Conservation (phyloP, 2,888 invertebrate species). For the Apotomis turbidana region DNA sequence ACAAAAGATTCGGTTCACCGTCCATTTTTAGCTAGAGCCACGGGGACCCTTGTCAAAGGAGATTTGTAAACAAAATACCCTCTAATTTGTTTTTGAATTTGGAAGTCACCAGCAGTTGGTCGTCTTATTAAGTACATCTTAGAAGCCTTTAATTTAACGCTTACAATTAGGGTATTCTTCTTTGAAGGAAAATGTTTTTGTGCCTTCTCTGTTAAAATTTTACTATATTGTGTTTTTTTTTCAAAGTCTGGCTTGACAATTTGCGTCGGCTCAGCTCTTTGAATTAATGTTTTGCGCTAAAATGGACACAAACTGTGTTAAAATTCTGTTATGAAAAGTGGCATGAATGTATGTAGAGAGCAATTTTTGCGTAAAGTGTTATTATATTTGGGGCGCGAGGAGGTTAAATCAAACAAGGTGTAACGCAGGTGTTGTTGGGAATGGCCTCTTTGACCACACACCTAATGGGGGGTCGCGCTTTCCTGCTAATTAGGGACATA, state of each 20-base stretch:
- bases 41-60: slow-evolving; percentile 73
- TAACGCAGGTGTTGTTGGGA: slow-evolving; percentile 53
- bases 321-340: slow-evolving; percentile 5
- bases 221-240: slow-evolving; percentile 1
- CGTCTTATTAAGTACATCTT: slow-evolving; percentile 37
- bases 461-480: slow-evolving; percentile 49
- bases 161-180: slow-evolving; percentile 32
- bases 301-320: neutral
- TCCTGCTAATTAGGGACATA: slow-evolving; percentile 55
- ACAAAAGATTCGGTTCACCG: slow-evolving; percentile 39
- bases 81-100: slow-evolving; percentile 74
- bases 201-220: neutral
- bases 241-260: slow-evolving; percentile 1
- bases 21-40: slow-evolving; percentile 51
- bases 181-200: neutral
- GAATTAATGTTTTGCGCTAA: neutral
- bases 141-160: slow-evolving; percentile 39
- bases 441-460: slow-evolving; percentile 52
- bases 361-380: slow-evolving; percentile 27
- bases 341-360: slow-evolving; percentile 2
- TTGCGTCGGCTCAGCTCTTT: neutral
- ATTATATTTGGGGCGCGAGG: slow-evolving; percentile 29
- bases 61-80: slow-evolving; percentile 74
- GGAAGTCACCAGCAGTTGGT: slow-evolving; percentile 59
- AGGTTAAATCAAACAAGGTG: slow-evolving; percentile 44